Base-by-base conservation (phyloP, 2,888 invertebrate species). In the Nezara viridula region DNA sequence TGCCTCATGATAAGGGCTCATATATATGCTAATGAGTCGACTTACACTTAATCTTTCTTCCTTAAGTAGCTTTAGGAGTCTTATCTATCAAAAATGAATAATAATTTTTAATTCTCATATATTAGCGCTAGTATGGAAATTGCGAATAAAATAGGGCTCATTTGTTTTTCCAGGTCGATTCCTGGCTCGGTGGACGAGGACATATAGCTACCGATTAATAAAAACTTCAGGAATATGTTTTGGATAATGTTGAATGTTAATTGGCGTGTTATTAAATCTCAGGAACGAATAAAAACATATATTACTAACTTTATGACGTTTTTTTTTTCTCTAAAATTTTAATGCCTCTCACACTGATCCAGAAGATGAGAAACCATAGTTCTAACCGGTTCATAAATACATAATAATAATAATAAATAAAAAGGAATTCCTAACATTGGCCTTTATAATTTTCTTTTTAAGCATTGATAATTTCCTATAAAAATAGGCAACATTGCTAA, bases 41-140 rank as follows among this genome's bases (percentile, higher is more conserved):
- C 44, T 47, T 47, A 47, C 40, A 81, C 81, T 81, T 81, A 81
- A 44, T 40, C 44, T 81, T 81, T 81, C 81, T 81, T 44, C 81
- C 81, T 81, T 81, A 81, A 81, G 81, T 81, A 81, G 81, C 81
- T 47, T 40, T 81, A n/a, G n/a, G 44, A n/a, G 40, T 81, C 81
- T 81, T 81, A 81, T 81, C 81, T 81, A 81, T 81, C 81, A 81
- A 44, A 81, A 81, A 81, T 81, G 81, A 81, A 81, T 81, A 81
- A 47, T 81, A 81, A 81, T 81, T 81, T 81, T 81, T 44, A 47
- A 81, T 47, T 81, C 81, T 32, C 81, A 40, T 47, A 44, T 44
- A 81, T 24, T 40, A 73, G 44, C 81, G 24, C 24, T n/a, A 81
- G 12, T 47, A 40, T 81, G 81, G 40, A 81, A 44, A 81, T 81